phyloP scores from a whole-genome alignment of 23 tunicate genomes.

The Ciona savignyi region DNA sequence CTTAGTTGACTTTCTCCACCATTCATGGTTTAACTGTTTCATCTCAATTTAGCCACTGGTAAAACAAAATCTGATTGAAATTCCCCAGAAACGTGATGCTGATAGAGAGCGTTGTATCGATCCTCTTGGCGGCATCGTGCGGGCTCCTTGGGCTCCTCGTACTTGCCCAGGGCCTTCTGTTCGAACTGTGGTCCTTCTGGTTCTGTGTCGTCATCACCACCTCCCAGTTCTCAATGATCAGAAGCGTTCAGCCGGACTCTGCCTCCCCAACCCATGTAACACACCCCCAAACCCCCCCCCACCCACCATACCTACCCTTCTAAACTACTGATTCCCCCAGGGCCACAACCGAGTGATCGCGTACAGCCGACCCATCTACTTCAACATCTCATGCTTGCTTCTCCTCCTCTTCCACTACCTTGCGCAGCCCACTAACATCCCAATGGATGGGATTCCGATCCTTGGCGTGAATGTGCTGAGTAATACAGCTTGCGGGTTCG shows the following conservation, averaged over 20 bases:
- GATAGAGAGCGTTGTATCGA: constrained; percentile 19
- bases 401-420: constrained; percentile 60
- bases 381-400: constrained; percentile 37
- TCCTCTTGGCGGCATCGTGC: constrained; percentile 31
- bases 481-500: constrained; percentile 30
- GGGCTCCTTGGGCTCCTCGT: constrained; percentile 35
- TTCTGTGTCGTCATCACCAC: constrained; percentile 76
- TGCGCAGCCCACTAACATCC: constrained; percentile 16
- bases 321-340: too few species aligned
- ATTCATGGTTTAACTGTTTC: too few species aligned
- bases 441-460: constrained; percentile 22
- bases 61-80: too few species aligned
- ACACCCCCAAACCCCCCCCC: too few species aligned
- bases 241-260: constrained; percentile 84
- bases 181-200: constrained; percentile 74
- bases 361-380: too few species aligned
- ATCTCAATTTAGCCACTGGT: too few species aligned
- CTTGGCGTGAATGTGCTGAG: constrained; percentile 12
- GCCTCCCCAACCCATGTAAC: constrained; percentile 93
- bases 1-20: too few species aligned
- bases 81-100: too few species aligned
- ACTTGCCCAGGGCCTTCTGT: constrained; percentile 20
- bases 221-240: constrained; percentile 68
- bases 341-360: constrained; percentile 77
- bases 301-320: too few species aligned